Evolutionary conservation across 2,888 invertebrate genomes (phyloP).

Genomic region (Hesperia comma): DNA sequence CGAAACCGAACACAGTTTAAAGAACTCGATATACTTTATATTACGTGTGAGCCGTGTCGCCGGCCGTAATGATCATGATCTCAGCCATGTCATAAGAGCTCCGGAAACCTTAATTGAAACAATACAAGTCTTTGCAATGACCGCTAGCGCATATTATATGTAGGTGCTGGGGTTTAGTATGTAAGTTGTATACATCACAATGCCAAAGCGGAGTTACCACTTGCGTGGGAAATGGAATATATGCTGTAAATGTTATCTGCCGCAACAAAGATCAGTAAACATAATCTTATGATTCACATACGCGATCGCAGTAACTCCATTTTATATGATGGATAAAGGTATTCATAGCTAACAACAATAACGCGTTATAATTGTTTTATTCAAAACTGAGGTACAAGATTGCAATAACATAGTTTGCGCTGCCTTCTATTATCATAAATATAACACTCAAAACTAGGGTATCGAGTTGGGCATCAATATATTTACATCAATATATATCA

Average conservation of each 20-base stretch:
- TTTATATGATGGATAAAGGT: not conserved
- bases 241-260: conserved; percentile 7
- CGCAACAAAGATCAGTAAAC: conserved; percentile 20
- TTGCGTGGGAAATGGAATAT: conserved; percentile 28
- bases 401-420: too few relatives aligned
- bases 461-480: too few relatives aligned
- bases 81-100: conserved; percentile 36
- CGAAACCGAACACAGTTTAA: not conserved
- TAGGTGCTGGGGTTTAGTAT: not conserved
- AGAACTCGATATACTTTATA: too few relatives aligned
- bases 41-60: conserved; percentile 15
- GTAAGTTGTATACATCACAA: conserved; percentile 2
- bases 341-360: too few relatives aligned
- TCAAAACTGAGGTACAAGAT: too few relatives aligned
- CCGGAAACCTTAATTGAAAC: conserved; percentile 39
- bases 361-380: too few relatives aligned
- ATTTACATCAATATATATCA: too few relatives aligned
- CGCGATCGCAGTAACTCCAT: not conserved
- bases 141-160: conserved; percentile 30
- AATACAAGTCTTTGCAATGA: conserved; percentile 36
- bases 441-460: too few relatives aligned
- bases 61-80: conserved; percentile 30
- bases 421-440: too few relatives aligned
- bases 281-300: conserved; percentile 19
- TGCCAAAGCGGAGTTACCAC: conserved; percentile 13